Evolutionary conservation across 2,797 vertebrate species (phyloP).

Genomic region (Sebastes flavidus): DNA sequence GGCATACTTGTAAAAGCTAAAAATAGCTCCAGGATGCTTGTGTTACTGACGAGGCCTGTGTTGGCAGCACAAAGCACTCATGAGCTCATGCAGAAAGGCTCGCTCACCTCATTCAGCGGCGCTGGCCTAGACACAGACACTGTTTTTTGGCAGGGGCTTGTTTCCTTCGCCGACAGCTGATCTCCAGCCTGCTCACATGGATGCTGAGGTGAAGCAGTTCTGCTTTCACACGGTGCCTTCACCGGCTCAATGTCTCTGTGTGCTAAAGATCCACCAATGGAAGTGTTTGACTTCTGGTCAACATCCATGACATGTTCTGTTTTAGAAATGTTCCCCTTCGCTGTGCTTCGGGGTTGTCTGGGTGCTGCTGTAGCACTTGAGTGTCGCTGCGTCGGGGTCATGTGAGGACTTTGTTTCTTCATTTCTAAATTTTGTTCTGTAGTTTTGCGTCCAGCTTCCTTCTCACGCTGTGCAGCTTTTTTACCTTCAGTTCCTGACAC

Average conservation of each 20-base stretch:
- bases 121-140: constrained; percentile 35
- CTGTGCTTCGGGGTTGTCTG: background rate
- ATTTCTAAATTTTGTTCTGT: constrained; percentile 8
- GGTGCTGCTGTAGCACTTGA: background rate
- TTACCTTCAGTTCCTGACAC: constrained; percentile 68
- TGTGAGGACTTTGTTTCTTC: constrained; percentile 14
- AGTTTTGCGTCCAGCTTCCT: background rate
- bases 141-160: constrained; percentile 45
- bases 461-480: constrained; percentile 25
- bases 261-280: constrained; percentile 17
- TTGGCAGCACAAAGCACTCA: constrained; percentile 72
- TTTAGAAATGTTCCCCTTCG: constrained; percentile 19
- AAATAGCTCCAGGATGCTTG: constrained; percentile 81
- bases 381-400: background rate
- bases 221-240: constrained; percentile 9
- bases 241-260: constrained; percentile 1
- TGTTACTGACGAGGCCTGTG: constrained; percentile 70
- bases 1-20: constrained; percentile 77
- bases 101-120: constrained; percentile 72
- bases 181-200: constrained; percentile 41
- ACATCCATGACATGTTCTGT: constrained; percentile 20
- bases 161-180: constrained; percentile 53
- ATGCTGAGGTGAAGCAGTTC: constrained; percentile 24
- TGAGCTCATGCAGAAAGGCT: constrained; percentile 83
- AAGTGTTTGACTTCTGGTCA: constrained; percentile 29